phyloP scores from a whole-genome alignment of 2,888 invertebrate species.

The Callinectes sapidus region DNA sequence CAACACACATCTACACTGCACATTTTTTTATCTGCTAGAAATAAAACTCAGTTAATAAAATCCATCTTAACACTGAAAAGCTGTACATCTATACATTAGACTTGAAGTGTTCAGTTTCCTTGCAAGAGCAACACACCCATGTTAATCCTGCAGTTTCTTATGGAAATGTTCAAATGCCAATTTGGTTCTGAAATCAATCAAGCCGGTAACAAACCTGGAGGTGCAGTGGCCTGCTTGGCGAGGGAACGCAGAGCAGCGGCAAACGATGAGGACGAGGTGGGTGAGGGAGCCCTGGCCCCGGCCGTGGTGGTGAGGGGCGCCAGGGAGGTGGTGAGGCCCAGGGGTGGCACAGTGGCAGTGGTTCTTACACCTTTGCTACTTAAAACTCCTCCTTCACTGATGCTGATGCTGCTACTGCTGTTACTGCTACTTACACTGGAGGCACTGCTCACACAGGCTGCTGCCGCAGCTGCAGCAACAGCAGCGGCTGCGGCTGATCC shows the following conservation, averaged over 20 bases:
- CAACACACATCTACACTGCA: neutral
- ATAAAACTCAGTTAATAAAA: neutral
- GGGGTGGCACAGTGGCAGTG: constrained; percentile 76
- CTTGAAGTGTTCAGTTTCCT: neutral
- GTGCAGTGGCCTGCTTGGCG: constrained; percentile 87
- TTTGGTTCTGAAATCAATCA: neutral
- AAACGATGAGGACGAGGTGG: constrained; percentile 79
- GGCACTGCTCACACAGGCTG: constrained; percentile 46
- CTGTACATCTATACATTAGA: neutral
- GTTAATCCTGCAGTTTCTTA: neutral
- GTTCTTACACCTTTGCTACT: constrained; percentile 63
- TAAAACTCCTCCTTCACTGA: constrained; percentile 47
- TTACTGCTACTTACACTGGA: constrained; percentile 53
- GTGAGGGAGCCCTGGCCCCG: constrained; percentile 74
- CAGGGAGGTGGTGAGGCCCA: constrained; percentile 75
- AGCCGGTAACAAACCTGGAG: constrained; percentile 64
- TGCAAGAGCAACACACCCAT: neutral
- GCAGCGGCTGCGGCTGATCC: constrained; percentile 52
- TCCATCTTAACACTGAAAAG: neutral
- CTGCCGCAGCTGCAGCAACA: constrained; percentile 51
- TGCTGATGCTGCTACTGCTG: constrained; percentile 62
- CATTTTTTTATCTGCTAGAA: constrained; percentile 55
- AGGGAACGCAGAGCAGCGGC: constrained; percentile 92
- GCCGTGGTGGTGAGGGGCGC: constrained; percentile 72
- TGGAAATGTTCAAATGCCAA: neutral